Conservation (phyloP, 1,140 invertebrate species). For the Lepidurus packardi region DNA sequence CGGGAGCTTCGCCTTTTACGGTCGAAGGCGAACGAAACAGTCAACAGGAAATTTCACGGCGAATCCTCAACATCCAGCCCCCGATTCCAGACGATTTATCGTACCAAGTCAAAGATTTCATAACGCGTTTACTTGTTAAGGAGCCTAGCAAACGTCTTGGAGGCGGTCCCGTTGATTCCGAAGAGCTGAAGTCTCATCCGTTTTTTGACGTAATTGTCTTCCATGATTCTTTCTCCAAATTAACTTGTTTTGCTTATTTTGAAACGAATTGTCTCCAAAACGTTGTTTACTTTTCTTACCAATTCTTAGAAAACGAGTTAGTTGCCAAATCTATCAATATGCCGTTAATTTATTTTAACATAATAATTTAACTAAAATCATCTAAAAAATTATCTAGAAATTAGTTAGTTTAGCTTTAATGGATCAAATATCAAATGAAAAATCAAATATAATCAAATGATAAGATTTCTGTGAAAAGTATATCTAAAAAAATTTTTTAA, state of each 20-base stretch:
- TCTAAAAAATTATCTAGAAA: too few species aligned
- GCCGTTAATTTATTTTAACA: too few species aligned
- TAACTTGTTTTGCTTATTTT: conserved; percentile 16
- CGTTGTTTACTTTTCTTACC: too few species aligned
- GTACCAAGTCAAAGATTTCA: conserved; percentile 57
- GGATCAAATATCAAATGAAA: neutral
- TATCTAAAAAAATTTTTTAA: neutral
- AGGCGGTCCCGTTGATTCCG: conserved; percentile 68
- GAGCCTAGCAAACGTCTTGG: conserved; percentile 79
- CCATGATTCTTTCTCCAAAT: conserved; percentile 20
- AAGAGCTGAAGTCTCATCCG: conserved; percentile 75
- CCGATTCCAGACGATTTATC: conserved; percentile 71
- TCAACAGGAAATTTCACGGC: conserved; percentile 76
- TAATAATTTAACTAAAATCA: too few species aligned
- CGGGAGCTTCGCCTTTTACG: conserved; percentile 94
- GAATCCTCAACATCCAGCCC: conserved; percentile 79
- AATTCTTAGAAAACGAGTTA: too few species aligned
- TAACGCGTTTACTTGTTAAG: conserved; percentile 73
- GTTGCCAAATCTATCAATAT: too few species aligned
- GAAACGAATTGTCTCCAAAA: too few species aligned
- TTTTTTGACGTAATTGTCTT: conserved; percentile 62
- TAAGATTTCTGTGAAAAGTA: neutral
- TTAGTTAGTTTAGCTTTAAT: too few species aligned
- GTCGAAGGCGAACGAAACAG: conserved; percentile 86
- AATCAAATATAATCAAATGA: too few species aligned